Evolutionary conservation across 2,888 invertebrate genomes (phyloP).

Genomic region (Lycocerus yunnanus): DNA sequence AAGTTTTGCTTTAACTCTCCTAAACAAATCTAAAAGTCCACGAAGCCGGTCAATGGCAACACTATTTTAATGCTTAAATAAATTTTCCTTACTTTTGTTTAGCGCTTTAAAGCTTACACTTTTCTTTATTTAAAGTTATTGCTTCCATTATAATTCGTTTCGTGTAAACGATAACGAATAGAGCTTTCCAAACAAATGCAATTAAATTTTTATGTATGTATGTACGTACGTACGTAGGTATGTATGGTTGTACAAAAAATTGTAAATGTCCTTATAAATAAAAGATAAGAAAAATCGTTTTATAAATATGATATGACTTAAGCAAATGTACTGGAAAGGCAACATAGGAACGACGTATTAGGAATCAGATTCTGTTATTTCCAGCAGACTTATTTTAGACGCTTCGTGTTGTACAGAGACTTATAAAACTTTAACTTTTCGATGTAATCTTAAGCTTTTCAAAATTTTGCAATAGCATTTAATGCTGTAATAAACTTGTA

Average conservation of each 20-base stretch:
- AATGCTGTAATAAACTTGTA: background rate
- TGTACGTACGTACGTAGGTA: background rate
- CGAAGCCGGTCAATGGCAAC: conserved; percentile 31
- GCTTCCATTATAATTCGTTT: background rate
- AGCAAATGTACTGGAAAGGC: conserved; percentile 33
- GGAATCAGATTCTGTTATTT: conserved; percentile 33
- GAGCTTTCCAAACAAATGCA: background rate
- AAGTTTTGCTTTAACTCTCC: conserved; percentile 20
- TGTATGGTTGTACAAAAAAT: background rate
- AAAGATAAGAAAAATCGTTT: conserved; percentile 23
- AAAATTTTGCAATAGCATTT: conserved; percentile 1
- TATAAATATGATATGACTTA: conserved; percentile 34
- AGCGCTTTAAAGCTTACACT: conserved; percentile 15
- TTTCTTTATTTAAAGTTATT: conserved; percentile 1
- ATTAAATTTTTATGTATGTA: background rate
- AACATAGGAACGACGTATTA: conserved; percentile 29
- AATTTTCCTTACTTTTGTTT: conserved; percentile 24
- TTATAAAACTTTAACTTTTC: conserved; percentile 23
- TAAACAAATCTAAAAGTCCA: conserved; percentile 26
- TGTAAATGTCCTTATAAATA: conserved; percentile 13
- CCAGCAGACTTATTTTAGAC: conserved; percentile 25
- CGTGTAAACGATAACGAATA: background rate
- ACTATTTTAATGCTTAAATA: conserved; percentile 31
- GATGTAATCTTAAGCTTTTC: conserved; percentile 20
- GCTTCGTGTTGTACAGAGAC: conserved; percentile 15